These are phyloP conservation scores for Bactericera cockerelli DNA, from an alignment of 1,140 invertebrate genomes.

Conservation along the genomic window DNA sequence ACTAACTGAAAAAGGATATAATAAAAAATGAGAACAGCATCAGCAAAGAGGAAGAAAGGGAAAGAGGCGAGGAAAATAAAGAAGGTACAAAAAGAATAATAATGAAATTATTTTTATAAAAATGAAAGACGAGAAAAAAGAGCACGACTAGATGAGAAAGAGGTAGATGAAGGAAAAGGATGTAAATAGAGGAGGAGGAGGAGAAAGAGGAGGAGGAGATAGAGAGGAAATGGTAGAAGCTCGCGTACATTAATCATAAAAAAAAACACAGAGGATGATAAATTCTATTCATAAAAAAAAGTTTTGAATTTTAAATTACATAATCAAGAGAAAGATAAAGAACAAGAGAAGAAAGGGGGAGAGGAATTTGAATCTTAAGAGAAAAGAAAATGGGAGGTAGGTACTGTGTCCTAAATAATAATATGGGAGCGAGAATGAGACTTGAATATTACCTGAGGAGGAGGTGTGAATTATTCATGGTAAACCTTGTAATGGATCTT, in stretches of 20 bases:
- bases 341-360: neutral
- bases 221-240: neutral
- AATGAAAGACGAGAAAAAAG: too few species aligned
- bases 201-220: too few species aligned
- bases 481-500: too few species aligned
- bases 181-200: neutral
- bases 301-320: conserved; percentile 9
- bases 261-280: conserved; percentile 4
- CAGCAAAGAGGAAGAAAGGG: neutral
- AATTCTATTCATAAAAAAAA: conserved; percentile 8
- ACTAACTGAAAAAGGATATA: neutral
- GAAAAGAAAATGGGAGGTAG: neutral
- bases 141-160: too few species aligned
- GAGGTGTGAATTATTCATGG: too few species aligned
- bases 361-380: too few species aligned
- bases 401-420: too few species aligned
- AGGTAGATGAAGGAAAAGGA: neutral
- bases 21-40: neutral
- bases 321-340: conserved; percentile 1
- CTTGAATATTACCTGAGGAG: too few species aligned
- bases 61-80: neutral
- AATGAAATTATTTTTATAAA: neutral
- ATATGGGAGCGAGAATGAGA: too few species aligned
- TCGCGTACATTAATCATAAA: neutral
- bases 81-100: neutral